Base-by-base conservation (phyloP, 2,888 invertebrate genomes). In the Adelognathus sp. region DNA sequence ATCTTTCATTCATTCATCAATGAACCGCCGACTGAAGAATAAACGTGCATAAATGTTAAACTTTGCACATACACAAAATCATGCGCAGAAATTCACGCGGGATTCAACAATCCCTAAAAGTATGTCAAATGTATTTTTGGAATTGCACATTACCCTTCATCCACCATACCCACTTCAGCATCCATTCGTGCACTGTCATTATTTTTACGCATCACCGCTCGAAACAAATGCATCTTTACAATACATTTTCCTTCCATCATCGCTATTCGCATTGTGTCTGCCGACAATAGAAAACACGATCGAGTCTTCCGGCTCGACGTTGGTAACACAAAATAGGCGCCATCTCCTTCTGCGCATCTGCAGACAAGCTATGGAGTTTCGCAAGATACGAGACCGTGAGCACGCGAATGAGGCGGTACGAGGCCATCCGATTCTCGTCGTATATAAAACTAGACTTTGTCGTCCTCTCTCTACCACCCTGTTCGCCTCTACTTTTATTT, bases 381-480 rank as follows among this genome's bases (percentile, higher is more conserved):
- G 6, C 1, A 33, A 16, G n/a, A 75, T 46, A 44, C 41, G 41
- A 29, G 33, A 69, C 36, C 54, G 56, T 41, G 39, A 72, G 52
- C n/a, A 66, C 11, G n/a, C 24, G 27, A 52, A 52, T n/a, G n/a
- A n/a, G 46, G 46, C 9, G 14, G 24, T 18, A 61, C 16, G 24
- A 36, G 11, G 3, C 33, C 4, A 16, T 33, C 56, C 36, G 33
- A 71, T 24, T 24, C 31, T 60, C 36, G 29, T 61, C 33, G 33
- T 54, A 80, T n/a, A n/a, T 64, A 33, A 63, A 79, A 66, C 71
- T 56, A 61, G 70, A 67, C 63, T 41, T 56, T 41, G 66, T 58
- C 61, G 39, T 54, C 16, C 54, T 61, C 29, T 44, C 50, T 11
- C 39, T 21, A 1, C 14, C 18, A 39, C 33, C 41, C 50, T 29